phyloP scores from a whole-genome alignment of 2,113 vertebrate species.

The Pangasianodon hypophthalmus region DNA sequence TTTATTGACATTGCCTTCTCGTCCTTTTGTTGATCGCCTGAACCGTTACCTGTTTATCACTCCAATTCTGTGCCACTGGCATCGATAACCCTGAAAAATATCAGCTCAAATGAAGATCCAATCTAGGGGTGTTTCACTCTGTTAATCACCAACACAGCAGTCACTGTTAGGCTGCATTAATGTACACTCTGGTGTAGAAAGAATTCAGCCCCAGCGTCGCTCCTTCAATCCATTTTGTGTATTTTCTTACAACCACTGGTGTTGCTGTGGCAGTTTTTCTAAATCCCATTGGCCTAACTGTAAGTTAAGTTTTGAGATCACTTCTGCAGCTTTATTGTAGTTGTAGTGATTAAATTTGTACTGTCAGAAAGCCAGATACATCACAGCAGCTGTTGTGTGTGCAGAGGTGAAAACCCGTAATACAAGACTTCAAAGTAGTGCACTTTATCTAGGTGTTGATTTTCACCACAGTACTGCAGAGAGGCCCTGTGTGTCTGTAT shows the following conservation, averaged over 20 bases:
- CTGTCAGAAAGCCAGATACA: not conserved
- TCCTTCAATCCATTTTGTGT: not conserved
- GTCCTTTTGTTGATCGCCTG: not conserved
- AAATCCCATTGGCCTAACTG: not conserved
- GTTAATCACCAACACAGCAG: not conserved
- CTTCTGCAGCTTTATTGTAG: not conserved
- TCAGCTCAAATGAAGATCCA: not conserved
- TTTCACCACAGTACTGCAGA: constrained; percentile 5
- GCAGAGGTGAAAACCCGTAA: not conserved
- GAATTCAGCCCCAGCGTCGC: not conserved
- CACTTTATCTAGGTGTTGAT: constrained; percentile 2
- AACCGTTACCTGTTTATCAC: not conserved
- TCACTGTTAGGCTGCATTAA: not conserved
- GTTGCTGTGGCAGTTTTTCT: not conserved
- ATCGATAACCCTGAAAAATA: not conserved
- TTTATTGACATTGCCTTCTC: not conserved
- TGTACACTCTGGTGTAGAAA: not conserved
- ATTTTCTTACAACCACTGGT: not conserved
- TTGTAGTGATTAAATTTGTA: not conserved
- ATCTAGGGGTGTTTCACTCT: not conserved
- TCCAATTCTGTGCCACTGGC: not conserved
- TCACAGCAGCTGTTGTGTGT: not conserved
- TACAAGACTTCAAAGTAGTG: not conserved
- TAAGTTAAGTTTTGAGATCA: not conserved
- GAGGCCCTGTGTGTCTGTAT: not conserved